A percentile compares a stretch with the other conserved stretches of the same genome.
phyloP scores from a whole-genome alignment of 2,888 invertebrate species.

The Sarcophaga caerulescens region DNA sequence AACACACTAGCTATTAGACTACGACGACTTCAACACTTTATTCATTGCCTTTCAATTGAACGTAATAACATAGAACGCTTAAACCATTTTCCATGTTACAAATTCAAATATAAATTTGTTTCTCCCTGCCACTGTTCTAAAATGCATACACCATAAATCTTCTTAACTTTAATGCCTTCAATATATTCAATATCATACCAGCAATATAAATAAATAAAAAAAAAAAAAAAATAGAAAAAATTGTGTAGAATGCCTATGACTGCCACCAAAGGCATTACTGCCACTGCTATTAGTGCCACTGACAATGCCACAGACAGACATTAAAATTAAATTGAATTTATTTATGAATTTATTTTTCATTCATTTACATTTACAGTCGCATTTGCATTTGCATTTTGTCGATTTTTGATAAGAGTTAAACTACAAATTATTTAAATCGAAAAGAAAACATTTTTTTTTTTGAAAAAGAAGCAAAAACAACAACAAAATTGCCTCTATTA shows the following conservation, averaged over 20 bases:
- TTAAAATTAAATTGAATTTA: slow-evolving; percentile 39
- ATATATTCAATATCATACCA: slow-evolving; percentile 32
- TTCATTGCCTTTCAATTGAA: too few species aligned
- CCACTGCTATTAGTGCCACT: not conserved
- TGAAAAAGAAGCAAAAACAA: not conserved
- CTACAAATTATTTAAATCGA: not conserved
- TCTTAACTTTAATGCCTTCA: too few species aligned
- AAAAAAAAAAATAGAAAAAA: not conserved
- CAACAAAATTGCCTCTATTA: not conserved
- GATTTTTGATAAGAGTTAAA: slow-evolving; percentile 42
- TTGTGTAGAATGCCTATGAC: not conserved
- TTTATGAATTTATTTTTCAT: not conserved
- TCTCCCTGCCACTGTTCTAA: too few species aligned
- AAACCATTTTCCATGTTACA: too few species aligned
- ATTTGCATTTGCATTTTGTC: slow-evolving; percentile 50
- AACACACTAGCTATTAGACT: too few species aligned
- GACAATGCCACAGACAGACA: not conserved
- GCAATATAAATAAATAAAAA: too few species aligned
- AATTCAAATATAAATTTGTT: too few species aligned
- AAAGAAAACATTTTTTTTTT: too few species aligned
- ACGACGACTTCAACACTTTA: too few species aligned
- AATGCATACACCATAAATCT: too few species aligned
- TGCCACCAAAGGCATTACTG: not conserved
- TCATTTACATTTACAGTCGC: too few species aligned
- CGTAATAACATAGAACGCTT: too few species aligned